Base-by-base conservation (phyloP, 2,797 vertebrate genomes). In the Gymnopithys bicolor region DNA sequence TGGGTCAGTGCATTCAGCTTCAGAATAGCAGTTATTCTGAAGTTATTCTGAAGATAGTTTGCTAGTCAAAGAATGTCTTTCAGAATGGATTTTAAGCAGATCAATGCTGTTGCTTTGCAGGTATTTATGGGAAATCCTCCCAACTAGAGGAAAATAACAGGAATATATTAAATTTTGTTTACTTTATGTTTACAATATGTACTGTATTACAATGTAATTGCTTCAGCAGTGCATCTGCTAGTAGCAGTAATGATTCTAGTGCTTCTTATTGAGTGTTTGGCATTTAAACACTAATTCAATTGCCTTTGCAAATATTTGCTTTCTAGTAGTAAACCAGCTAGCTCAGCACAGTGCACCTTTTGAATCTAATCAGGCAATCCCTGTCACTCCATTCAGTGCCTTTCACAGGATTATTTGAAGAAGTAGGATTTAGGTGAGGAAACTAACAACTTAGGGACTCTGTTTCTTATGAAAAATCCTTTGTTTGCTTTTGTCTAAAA, bases 261-360 rank as follows among this genome's bases (percentile, higher is more conserved):
- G 66, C 30, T 62, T 71, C 71, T 67, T 86, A 85, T 53, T 46
- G 59, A 90, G 66, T 80, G 30, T 83, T 85, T 90, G 46, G 35
- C 64, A 63, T 87, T 90, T 90, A 60, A 90, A 84, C 60, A 63
- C 28, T 81, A 77, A 70, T 84, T 87, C 74, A 87, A 79, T 53
- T 69, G 41, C 5, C 33, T 76, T 62, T 80, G 64, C 48, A 95
- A 91, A 82, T 74, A 85, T 94, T 91, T 94, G 32, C 46, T 87
- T 82, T 84, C 51, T 66, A 89, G 24, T 30, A 82, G 43, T 68
- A 78, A 78, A 73, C 30, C 45, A 49, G 51, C 46, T 75, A 84
- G 24, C 27, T 92, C 74, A 73, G 19, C n/a, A 73, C 5, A 66
- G 25, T 35, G 28, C 22, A 71, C 6, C 3, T 69, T 68, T 60